Evolutionary conservation across 2,888 invertebrate genomes (phyloP).

Genomic region (Strigamia crassipes): DNA sequence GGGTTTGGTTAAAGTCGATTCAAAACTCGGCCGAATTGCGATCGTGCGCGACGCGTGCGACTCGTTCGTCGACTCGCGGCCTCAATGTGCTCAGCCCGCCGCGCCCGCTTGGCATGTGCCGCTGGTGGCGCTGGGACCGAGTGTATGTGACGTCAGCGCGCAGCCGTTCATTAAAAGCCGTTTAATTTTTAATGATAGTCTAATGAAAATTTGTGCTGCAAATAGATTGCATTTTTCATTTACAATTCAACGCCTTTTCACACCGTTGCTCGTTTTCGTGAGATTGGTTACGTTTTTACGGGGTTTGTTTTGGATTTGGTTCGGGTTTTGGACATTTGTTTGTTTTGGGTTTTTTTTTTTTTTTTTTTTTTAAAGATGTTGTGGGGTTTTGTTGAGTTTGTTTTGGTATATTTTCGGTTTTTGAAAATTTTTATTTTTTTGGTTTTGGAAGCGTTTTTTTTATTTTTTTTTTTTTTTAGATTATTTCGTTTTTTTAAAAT

Average conservation of each 20-base stretch:
- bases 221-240: constrained; percentile 6
- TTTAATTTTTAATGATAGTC: neutral
- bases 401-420: too few relatives aligned
- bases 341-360: too few relatives aligned
- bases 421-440: too few relatives aligned
- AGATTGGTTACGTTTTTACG: too few relatives aligned
- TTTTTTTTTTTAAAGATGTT: too few relatives aligned
- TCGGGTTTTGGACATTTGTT: too few relatives aligned
- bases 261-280: too few relatives aligned
- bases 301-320: too few relatives aligned
- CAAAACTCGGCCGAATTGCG: neutral
- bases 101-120: neutral
- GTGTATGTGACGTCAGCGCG: neutral
- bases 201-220: neutral
- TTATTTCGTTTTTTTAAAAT: too few relatives aligned
- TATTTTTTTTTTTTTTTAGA: too few relatives aligned
- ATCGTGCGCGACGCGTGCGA: constrained; percentile 20
- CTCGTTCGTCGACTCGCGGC: neutral
- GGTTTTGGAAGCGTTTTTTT: too few relatives aligned
- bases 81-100: neutral
- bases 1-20: neutral
- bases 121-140: constrained; percentile 7
- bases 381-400: too few relatives aligned
- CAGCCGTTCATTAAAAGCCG: neutral
- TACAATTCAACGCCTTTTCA: neutral